These are phyloP conservation scores for Cheilosia grossa DNA, from an alignment of 2,888 invertebrate species.

Conservation along the genomic window DNA sequence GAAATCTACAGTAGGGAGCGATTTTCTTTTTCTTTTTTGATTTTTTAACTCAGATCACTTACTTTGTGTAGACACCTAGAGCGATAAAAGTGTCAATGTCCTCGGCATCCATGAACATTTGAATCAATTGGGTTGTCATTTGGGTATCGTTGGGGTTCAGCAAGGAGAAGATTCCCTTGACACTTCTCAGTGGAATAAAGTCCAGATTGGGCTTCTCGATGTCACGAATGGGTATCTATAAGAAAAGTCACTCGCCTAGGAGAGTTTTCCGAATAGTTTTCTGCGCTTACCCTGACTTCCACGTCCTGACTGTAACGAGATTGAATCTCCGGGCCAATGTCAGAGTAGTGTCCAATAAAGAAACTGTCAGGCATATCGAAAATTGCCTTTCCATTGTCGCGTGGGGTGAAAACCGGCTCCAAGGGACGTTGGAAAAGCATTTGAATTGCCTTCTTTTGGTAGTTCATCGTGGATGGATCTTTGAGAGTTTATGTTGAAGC, in stretches of 20 bases:
- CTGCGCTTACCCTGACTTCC: slow-evolving; percentile 75
- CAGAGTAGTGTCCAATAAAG: slow-evolving; percentile 79
- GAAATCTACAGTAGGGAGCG: not conserved
- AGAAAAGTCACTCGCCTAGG: not conserved
- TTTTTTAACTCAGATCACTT: not conserved
- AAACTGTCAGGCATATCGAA: slow-evolving; percentile 81
- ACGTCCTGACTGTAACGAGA: slow-evolving; percentile 80
- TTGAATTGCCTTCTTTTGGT: slow-evolving; percentile 78
- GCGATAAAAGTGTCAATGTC: slow-evolving; percentile 86
- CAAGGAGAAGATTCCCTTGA: slow-evolving; percentile 85
- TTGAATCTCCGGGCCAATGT: slow-evolving; percentile 78
- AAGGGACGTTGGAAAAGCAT: slow-evolving; percentile 81
- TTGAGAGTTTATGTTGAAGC: not conserved
- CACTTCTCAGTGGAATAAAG: slow-evolving; percentile 41
- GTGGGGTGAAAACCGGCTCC: slow-evolving; percentile 81
- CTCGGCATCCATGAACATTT: slow-evolving; percentile 86
- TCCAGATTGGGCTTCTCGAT: slow-evolving; percentile 68
- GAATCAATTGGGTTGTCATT: slow-evolving; percentile 87
- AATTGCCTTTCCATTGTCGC: slow-evolving; percentile 80
- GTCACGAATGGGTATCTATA: slow-evolving; percentile 62
- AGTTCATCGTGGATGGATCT: slow-evolving; percentile 7
- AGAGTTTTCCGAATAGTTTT: not conserved
- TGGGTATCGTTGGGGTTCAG: slow-evolving; percentile 88
- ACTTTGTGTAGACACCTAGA: slow-evolving; percentile 85
- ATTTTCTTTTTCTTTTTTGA: too few species aligned